Conservation (phyloP, 2,888 invertebrate species). For the Onchidella celtica region DNA sequence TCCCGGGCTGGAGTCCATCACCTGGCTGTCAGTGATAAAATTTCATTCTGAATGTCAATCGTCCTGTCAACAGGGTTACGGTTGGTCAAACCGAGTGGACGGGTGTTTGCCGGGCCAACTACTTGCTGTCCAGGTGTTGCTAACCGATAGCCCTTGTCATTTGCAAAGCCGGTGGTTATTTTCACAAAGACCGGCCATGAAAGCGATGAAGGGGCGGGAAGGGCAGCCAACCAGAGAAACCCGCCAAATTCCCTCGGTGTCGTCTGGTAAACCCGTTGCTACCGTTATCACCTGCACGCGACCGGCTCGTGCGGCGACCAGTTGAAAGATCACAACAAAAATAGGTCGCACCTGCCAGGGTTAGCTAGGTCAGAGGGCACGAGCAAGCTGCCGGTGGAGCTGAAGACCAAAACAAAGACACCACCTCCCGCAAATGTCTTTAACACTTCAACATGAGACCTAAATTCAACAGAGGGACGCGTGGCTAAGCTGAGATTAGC, state of each 20-base stretch:
- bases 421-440: neutral
- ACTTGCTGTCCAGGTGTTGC: neutral
- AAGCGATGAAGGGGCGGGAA: neutral
- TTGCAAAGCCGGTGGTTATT: conserved; percentile 2
- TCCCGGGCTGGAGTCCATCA: too few relatives aligned
- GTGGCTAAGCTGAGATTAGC: too few relatives aligned
- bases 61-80: too few relatives aligned
- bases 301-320: conserved; percentile 39
- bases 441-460: too few relatives aligned
- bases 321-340: neutral
- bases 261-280: neutral
- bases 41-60: too few relatives aligned
- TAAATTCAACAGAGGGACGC: too few relatives aligned
- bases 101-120: too few relatives aligned
- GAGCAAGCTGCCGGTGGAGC: neutral
- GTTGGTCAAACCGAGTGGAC: too few relatives aligned
- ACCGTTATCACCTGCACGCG: conserved; percentile 48
- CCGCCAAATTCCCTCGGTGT: conserved; percentile 39
- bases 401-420: neutral
- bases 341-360: conserved; percentile 21
- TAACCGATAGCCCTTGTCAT: neutral
- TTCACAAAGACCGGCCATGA: neutral
- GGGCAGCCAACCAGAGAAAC: neutral
- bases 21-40: too few relatives aligned
- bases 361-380: neutral